phyloP scores from a whole-genome alignment of 2,888 invertebrate genomes.

The Encarsia formosa region DNA sequence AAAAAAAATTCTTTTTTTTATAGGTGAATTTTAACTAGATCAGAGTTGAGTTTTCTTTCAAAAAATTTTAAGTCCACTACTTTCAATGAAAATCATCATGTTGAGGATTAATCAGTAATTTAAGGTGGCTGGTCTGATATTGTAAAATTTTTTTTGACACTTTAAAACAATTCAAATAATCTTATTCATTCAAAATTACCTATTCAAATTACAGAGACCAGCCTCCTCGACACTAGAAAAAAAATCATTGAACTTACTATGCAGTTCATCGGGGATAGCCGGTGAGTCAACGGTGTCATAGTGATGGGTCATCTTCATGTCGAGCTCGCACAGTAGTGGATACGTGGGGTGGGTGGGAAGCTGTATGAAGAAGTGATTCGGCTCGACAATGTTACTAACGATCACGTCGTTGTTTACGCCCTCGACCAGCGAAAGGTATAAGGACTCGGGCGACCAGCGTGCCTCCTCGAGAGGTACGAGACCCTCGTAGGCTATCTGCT shows the following conservation, averaged over 20 bases:
- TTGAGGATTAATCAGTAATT: background rate
- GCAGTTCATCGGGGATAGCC: constrained; percentile 71
- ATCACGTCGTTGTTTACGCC: constrained; percentile 91
- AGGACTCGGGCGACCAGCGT: constrained; percentile 35
- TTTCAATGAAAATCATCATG: constrained; percentile 24
- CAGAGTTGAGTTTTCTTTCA: constrained; percentile 12
- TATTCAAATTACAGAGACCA: background rate
- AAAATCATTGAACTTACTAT: constrained; percentile 56
- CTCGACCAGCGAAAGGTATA: constrained; percentile 80
- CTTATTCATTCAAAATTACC: background rate
- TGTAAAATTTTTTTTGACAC: background rate
- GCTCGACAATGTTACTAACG: constrained; percentile 79
- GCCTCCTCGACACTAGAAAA: background rate
- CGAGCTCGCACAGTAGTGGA: constrained; percentile 75
- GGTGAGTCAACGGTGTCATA: constrained; percentile 80
- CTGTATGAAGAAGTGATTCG: constrained; percentile 90
- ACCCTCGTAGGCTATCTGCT: constrained; percentile 49
- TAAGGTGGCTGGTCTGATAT: background rate
- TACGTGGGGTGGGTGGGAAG: constrained; percentile 93
- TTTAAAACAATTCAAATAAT: background rate
- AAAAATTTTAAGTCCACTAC: constrained; percentile 22
- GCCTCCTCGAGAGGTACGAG: constrained; percentile 30
- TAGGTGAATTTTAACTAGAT: too few relatives aligned
- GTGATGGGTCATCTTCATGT: constrained; percentile 75
- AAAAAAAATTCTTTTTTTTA: too few relatives aligned